These are phyloP conservation scores for Torymus tubicola DNA, from an alignment of 2,888 invertebrate species.

Conservation along the genomic window DNA sequence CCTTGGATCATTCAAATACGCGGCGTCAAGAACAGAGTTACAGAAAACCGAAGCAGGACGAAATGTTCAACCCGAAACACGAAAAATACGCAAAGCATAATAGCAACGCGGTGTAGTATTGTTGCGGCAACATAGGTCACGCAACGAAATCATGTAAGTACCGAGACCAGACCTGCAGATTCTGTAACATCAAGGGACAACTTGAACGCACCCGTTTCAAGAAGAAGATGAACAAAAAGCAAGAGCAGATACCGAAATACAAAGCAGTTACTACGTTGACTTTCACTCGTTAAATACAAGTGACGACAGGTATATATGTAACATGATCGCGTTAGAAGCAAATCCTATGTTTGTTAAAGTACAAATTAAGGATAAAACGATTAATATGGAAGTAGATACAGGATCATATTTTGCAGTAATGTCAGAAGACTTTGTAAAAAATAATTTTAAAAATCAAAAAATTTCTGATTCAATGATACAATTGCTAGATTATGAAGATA, in stretches of 20 bases:
- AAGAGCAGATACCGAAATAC: neutral
- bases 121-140: conserved; percentile 50
- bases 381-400: conserved; percentile 48
- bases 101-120: conserved; percentile 40
- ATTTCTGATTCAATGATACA: conserved; percentile 18
- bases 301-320: no score
- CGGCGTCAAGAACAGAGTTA: no score
- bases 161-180: conserved; percentile 38
- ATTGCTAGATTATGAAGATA: conserved; percentile 40
- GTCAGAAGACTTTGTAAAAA: conserved; percentile 36
- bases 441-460: conserved; percentile 5
- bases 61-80: no score
- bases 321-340: no score
- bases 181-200: conserved; percentile 45
- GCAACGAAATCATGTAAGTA: conserved; percentile 39
- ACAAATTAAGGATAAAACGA: conserved; percentile 33
- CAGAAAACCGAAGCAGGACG: no score
- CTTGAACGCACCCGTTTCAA: no score
- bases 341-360: conserved; percentile 29
- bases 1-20: no score
- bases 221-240: conserved; percentile 1
- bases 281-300: no score
- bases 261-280: no score
- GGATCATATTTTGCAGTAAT: conserved; percentile 52
- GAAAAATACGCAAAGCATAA: conserved; percentile 14